Evolutionary conservation across 1,140 invertebrate genomes (phyloP).

Genomic region (Ruditapes philippinarum): DNA sequence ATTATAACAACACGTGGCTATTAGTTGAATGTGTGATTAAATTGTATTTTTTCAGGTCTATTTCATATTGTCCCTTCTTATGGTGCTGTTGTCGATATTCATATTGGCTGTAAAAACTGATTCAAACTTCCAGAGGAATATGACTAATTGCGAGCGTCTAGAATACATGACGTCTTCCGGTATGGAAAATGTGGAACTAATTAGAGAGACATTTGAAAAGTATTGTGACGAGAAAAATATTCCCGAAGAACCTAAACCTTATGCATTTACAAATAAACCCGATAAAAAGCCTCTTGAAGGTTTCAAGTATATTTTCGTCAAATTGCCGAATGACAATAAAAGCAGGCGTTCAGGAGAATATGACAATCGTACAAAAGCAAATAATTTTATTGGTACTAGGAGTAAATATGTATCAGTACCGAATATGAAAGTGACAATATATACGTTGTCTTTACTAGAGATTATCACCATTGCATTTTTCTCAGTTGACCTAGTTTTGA

Average conservation of each 20-base stretch:
- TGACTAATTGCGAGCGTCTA: slow-evolving; percentile 63
- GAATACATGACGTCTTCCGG: slow-evolving; percentile 30
- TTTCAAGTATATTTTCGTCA: not conserved
- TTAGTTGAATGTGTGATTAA: not conserved
- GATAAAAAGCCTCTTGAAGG: not conserved
- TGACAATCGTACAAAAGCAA: not conserved
- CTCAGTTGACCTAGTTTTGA: slow-evolving; percentile 5
- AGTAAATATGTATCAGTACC: slow-evolving; percentile 30
- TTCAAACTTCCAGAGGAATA: slow-evolving; percentile 7
- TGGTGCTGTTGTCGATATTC: slow-evolving; percentile 52
- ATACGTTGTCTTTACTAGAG: not conserved
- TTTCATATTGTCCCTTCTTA: not conserved
- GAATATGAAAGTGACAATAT: slow-evolving; percentile 11
- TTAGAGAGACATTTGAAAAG: not conserved
- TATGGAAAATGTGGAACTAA: slow-evolving; percentile 18
- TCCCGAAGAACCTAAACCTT: no score
- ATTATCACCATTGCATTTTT: slow-evolving; percentile 24
- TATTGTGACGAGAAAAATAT: not conserved
- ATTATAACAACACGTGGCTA: no score
- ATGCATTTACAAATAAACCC: no score
- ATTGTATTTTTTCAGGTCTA: slow-evolving; percentile 40
- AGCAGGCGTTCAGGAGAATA: not conserved
- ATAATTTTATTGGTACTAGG: not conserved
- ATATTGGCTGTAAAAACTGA: slow-evolving; percentile 35
- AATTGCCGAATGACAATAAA: not conserved